These are phyloP conservation scores for Dipodomys ordii DNA, from an alignment of 2,113 vertebrate genomes.

Conservation along the genomic window DNA sequence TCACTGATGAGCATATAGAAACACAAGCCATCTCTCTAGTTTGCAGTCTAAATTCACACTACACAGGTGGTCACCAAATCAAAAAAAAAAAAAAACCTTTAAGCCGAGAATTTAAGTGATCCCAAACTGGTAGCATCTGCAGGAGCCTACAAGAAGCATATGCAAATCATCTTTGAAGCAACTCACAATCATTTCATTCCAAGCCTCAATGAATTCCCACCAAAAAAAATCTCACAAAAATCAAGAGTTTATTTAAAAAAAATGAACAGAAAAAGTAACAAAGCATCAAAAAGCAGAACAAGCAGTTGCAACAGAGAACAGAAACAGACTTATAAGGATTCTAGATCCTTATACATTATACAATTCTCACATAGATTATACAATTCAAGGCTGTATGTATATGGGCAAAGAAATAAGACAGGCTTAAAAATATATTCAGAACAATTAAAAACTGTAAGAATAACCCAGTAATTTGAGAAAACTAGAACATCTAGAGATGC, in stretches of 20 bases:
- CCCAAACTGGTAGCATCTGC: neutral
- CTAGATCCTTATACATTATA: neutral
- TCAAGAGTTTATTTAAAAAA: neutral
- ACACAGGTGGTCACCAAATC: neutral
- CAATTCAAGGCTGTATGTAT: neutral
- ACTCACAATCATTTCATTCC: neutral
- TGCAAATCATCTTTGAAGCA: slow-evolving; percentile 43
- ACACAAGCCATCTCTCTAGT: neutral
- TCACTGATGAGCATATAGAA: neutral
- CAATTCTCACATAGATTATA: neutral
- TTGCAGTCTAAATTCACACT: slow-evolving; percentile 40
- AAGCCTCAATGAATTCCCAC: slow-evolving; percentile 21
- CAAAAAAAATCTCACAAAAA: neutral
- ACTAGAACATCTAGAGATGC: neutral
- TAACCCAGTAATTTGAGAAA: neutral
- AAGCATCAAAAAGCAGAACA: neutral
- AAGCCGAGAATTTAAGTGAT: slow-evolving; percentile 27
- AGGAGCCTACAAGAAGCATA: neutral
- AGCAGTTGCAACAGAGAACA: slow-evolving; percentile 9
- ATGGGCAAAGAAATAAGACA: neutral
- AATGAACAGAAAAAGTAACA: slow-evolving; percentile 27
- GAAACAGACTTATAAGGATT: neutral
- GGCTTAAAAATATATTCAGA: neutral
- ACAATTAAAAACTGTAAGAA: neutral
- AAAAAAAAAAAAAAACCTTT: slow-evolving; percentile 4